Evolutionary conservation across 2,113 vertebrate genomes (phyloP), one percentile per base, ranked within the genome.

Genomic region (Gallinago media): DNA sequence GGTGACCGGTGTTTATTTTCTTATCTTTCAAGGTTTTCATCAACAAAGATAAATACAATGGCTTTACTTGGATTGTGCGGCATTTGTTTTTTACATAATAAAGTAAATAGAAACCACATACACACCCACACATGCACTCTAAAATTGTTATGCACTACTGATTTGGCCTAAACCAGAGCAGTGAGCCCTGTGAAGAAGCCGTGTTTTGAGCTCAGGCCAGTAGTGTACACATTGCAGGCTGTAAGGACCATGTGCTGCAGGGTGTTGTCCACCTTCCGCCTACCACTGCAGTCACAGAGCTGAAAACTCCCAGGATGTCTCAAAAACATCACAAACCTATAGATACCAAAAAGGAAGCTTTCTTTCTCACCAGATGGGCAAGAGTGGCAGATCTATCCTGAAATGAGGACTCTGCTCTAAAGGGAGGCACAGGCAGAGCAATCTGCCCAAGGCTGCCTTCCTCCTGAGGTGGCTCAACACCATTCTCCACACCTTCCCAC

Each of bases 361-460:
- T 1, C 19, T 34, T 74, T 59, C 46, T 59, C 31, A 12, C 20
- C 1, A 0, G 31, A 44, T 54, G 36, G 70, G 5, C 23, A 23
- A 20, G 6, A 54, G 31, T 8, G 22, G 46, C 36, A 25, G 38
- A 38, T n/a, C 10, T 65, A 15, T 17, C 50, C 13, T 36, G 49
- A 73, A 74, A 44, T 10, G 31, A 78, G 7, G n/a, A 56, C 38
- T 68, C 25, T 40, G 12, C 16, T 46, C 16, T 22, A 15, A 70
- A 83, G 10, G 20, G 21, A 52, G 21, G 8, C 59, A 59, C 0
- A 1, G 31, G 27, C 7, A 31, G 31, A 49, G 5, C 0, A 1
- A 42, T 25, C 36, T 40, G 21, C 22, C 40, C 55, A 74, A 23
- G 29, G 61, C 26, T 56, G 14, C 32, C 34, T 56, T 73, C 54